Percentiles rank a stretch among this genome's conserved stretches.
Conservation (phyloP, 2,888 invertebrate genomes). For the Chrysolina oricalcia region DNA sequence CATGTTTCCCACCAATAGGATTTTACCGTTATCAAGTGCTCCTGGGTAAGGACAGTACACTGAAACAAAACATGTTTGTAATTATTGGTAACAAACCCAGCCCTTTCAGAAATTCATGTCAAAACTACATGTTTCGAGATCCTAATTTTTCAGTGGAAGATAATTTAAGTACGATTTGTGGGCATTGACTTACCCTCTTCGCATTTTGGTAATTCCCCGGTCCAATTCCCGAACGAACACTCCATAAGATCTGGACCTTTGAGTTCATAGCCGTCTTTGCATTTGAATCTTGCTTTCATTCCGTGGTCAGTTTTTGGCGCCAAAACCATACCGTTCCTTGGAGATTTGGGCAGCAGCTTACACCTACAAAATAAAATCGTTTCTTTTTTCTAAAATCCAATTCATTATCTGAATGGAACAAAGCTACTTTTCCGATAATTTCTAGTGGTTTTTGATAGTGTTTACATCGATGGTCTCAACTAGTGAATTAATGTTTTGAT, state of each 20-base stretch:
- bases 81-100: too few relatives aligned
- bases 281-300: conserved; percentile 93
- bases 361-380: conserved; percentile 59
- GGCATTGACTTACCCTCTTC: conserved; percentile 77
- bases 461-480: neutral
- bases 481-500: too few relatives aligned
- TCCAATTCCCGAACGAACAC: conserved; percentile 97
- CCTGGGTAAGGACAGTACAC: conserved; percentile 96
- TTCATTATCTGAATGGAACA: neutral
- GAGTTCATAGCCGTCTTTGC: conserved; percentile 94
- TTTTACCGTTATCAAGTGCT: conserved; percentile 90
- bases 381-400: neutral
- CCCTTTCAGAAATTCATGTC: too few relatives aligned
- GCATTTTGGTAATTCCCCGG: conserved; percentile 89
- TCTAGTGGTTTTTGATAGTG: neutral
- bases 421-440: too few relatives aligned
- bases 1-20: conserved; percentile 94
- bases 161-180: neutral
- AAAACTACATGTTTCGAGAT: too few relatives aligned
- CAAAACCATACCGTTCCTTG: conserved; percentile 95
- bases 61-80: conserved; percentile 67
- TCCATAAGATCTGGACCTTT: conserved; percentile 82
- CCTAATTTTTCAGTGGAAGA: neutral
- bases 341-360: conserved; percentile 74
- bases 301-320: conserved; percentile 98